Base-by-base conservation (phyloP, 2,888 invertebrate species). In the Orgyia antiqua region DNA sequence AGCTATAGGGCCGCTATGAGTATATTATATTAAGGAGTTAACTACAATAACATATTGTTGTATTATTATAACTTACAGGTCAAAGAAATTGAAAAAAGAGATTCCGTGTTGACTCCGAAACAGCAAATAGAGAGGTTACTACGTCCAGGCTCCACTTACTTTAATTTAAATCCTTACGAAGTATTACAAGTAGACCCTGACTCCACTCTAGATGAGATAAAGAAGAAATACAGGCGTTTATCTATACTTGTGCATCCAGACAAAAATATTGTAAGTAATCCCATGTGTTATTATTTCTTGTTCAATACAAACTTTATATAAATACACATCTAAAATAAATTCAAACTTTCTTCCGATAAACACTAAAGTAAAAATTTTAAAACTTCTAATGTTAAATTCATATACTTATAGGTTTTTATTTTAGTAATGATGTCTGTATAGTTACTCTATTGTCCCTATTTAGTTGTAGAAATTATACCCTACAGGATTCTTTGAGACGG, bases 231-330 rank as follows among this genome's bases (percentile, higher is more conserved):
- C 79, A 91, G 97, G 68, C 90, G 95, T 86, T 89, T 99, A 62
- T 99, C 99, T 10, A 96, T 99, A 73, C 88, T 99, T 61, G 98
- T 99, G 18, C 99, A 99, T 92, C 99, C 99, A 11, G 99, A 99
- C 74, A 99, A 99, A 87, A 99, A 99, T 87, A 89, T 87, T 54
- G 87, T 87, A 31, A 34, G 31, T 24, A 29, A 18, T 17, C 25
- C 12, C 15, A 6, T 10, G 11, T 7, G 3, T 23, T 7, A 11
- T 23, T n/a, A n/a, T n/a, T n/a, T n/a, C n/a, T n/a, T n/a, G n/a
- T n/a, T n/a, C n/a, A n/a, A n/a, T n/a, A n/a, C n/a, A n/a, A n/a
- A n/a, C n/a, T n/a, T n/a, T n/a, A n/a, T n/a, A n/a, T n/a, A n/a
- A n/a, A n/a, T n/a, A n/a, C n/a, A n/a, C n/a, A n/a, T n/a, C n/a